Base-by-base conservation (phyloP, 2,888 invertebrate genomes). In the Callyntrura sp. region DNA sequence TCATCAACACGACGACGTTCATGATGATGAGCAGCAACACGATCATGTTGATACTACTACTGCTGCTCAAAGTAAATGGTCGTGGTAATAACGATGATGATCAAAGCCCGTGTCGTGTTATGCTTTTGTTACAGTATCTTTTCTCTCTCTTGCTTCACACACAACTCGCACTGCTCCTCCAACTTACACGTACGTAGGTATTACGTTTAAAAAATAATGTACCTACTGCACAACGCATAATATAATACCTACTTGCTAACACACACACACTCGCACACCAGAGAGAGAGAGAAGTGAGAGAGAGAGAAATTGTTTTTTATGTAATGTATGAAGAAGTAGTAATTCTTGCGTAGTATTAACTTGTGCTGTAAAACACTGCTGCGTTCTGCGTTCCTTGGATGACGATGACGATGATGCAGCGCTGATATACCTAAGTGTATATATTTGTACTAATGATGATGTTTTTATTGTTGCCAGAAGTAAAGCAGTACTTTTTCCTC, bases 271-370 rank as follows among this genome's bases (percentile, higher is more conserved):
- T n/a, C n/a, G n/a, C n/a, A n/a, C n/a, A n/a, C n/a, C n/a, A n/a
- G 28, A 17, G 70, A 45, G 43, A 35, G 35, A 35, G 8, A 4
- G 48, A 48, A 48, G 48, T 76, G 28, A 17, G 70, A 45, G 43
- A 35, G 35, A 35, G 8, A 4, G 48, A 48, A 48, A 76, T 76
- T 20, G 12, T 78, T 78, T 73, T 73, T 73, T 43, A 73, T 20
- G 48, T 48, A 73, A 73, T 78, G 78, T 78, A 57, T 57, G 79
- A 48, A 79, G 79, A 48, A 79, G 60, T 85, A 65, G 62, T 57
- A 88, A 83, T 83, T 82, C 88, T 76, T 84, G 89, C 89, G 89
- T 89, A 79, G 79, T 79, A 79, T 89, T 85, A 78, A 55, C 48
- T 73, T 88, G 62, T 88, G 28, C 9, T 35, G 45, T 70, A 20